Evolutionary conservation across 2,113 vertebrate genomes (phyloP).

Genomic region (Willisornis vidua): DNA sequence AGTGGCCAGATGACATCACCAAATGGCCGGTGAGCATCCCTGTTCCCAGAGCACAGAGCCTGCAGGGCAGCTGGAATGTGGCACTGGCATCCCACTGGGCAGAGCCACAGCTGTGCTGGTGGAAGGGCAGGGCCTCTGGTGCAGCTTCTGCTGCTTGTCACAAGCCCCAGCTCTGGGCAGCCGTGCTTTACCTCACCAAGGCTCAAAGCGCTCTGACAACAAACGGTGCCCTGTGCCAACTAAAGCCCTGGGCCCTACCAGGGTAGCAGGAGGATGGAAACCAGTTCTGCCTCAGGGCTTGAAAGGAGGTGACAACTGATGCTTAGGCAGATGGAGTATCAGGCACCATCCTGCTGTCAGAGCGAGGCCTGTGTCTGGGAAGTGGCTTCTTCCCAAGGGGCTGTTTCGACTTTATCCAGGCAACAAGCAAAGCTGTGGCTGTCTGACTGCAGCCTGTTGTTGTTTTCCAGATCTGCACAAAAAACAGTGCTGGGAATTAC

Average conservation of each 20-base stretch:
- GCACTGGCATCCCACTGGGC: not conserved
- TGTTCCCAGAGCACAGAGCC: not conserved
- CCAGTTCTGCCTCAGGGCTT: not conserved
- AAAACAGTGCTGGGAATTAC: constrained; percentile 92
- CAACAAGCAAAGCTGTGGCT: not conserved
- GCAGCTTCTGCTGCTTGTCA: not conserved
- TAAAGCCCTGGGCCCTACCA: not conserved
- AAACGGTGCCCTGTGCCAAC: not conserved
- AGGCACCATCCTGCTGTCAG: not conserved
- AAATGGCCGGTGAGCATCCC: constrained; percentile 91
- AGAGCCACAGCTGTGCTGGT: not conserved
- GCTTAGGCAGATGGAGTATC: not conserved
- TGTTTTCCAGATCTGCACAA: constrained; percentile 90
- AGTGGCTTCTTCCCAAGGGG: not conserved
- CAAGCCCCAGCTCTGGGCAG: not conserved
- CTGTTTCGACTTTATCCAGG: not conserved
- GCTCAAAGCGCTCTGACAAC: not conserved
- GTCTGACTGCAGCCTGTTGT: not conserved
- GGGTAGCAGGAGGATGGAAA: not conserved
- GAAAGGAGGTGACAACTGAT: not conserved
- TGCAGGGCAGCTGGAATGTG: not conserved
- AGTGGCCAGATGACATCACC: constrained; percentile 98
- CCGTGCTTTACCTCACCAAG: not conserved
- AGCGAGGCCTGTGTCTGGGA: not conserved
- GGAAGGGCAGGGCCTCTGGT: not conserved